These are phyloP conservation scores for Leucophenga montana DNA, from an alignment of 2,888 invertebrate species.

Conservation along the genomic window DNA sequence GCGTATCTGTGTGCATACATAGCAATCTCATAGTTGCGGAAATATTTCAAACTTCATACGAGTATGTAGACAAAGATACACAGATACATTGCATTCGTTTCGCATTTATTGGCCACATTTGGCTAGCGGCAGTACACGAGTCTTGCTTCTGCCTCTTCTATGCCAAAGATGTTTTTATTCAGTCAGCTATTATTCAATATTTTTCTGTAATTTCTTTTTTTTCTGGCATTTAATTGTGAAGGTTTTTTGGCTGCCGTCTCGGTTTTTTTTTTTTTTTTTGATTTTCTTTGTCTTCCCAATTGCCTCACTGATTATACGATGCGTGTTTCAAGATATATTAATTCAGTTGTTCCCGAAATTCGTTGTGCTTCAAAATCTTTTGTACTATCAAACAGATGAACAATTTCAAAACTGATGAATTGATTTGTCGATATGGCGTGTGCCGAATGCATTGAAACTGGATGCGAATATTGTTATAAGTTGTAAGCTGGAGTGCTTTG, in stretches of 20 bases:
- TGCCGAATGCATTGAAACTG: no score
- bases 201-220: not conserved
- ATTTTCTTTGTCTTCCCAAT: not conserved
- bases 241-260: not conserved
- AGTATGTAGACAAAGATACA: no score
- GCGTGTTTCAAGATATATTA: not conserved
- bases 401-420: no score
- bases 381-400: not conserved
- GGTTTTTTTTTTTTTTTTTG: not conserved
- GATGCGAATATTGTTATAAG: no score
- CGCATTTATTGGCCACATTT: not conserved
- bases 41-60: no score
- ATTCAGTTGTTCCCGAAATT: conserved; percentile 18
- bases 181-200: conserved; percentile 4
- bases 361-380: conserved; percentile 1
- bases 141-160: not conserved
- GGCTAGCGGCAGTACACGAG: not conserved
- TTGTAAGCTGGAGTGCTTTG: no score
- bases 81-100: not conserved
- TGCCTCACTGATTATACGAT: not conserved
- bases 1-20: no score
- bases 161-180: not conserved
- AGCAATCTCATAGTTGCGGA: conserved; percentile 38
- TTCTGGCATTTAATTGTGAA: no score
- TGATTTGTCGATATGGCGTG: no score